A percentile compares a stretch with the other conserved stretches of the same genome.
These are phyloP conservation scores for Heliothis virescens DNA, from an alignment of 1,140 invertebrate genomes.

Conservation along the genomic window DNA sequence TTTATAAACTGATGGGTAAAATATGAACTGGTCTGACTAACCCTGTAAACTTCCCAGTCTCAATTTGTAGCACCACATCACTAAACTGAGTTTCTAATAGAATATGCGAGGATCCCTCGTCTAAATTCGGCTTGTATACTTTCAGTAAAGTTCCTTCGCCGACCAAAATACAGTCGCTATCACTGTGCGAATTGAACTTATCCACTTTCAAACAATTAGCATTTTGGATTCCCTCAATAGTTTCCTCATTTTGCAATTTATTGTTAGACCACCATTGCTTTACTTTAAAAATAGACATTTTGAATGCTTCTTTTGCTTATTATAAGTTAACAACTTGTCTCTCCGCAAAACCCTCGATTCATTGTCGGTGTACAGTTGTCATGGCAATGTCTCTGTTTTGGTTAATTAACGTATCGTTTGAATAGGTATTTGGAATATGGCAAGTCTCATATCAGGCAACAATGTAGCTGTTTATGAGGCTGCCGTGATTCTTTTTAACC, in stretches of 20 bases:
- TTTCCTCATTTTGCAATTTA: constrained; percentile 63
- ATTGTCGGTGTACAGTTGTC: constrained; percentile 7
- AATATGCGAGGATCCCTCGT: constrained; percentile 60
- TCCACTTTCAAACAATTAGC: constrained; percentile 73
- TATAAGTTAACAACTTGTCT: background rate
- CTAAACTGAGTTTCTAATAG: constrained; percentile 72
- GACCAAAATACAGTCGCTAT: constrained; percentile 76
- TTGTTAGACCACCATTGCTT: constrained; percentile 80
- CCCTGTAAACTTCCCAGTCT: constrained; percentile 78
- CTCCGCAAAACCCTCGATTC: background rate
- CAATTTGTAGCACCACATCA: constrained; percentile 72
- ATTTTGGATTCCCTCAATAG: constrained; percentile 65
- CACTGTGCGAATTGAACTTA: constrained; percentile 74
- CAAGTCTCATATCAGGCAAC: too few relatives aligned
- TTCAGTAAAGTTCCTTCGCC: constrained; percentile 68
- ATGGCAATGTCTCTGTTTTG: background rate
- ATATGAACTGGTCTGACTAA: constrained; percentile 58
- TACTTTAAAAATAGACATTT: constrained; percentile 73
- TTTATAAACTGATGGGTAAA: too few relatives aligned
- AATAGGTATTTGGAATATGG: background rate
- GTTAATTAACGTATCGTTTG: background rate
- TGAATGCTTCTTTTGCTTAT: background rate
- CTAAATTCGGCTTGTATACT: constrained; percentile 72
- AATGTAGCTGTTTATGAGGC: too few relatives aligned
- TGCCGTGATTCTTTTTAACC: too few relatives aligned